Evolutionary conservation across 2,797 vertebrate genomes (phyloP).

Genomic region (Acanthiza pusilla): DNA sequence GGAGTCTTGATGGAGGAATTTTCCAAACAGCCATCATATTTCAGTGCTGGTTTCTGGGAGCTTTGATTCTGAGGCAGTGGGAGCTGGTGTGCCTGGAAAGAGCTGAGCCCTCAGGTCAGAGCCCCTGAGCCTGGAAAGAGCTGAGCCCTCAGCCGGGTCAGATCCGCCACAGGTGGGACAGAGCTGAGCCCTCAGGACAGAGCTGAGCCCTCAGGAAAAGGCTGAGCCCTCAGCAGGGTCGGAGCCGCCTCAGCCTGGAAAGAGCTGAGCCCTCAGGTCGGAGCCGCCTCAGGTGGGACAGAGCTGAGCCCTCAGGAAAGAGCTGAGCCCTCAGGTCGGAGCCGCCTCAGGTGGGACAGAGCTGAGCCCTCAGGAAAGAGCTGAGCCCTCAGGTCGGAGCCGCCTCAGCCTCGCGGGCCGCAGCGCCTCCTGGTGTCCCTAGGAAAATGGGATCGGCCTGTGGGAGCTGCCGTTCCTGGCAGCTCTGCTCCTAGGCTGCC

Average conservation of each 20-base stretch:
- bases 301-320: neutral
- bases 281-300: neutral
- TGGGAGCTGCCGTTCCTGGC: neutral
- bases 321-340: neutral
- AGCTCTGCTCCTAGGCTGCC: neutral
- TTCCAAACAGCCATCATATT: neutral
- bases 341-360: too few relatives aligned
- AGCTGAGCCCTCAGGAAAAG: too few relatives aligned
- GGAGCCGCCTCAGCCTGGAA: too few relatives aligned
- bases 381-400: neutral
- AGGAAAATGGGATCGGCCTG: neutral
- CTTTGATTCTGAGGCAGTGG: neutral
- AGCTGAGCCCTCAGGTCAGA: neutral
- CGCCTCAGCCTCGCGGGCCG: neutral
- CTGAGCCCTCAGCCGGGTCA: neutral
- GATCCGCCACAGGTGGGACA: too few relatives aligned
- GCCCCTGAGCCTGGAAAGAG: neutral
- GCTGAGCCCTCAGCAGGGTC: too few relatives aligned
- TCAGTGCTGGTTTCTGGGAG: neutral
- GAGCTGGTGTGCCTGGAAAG: neutral
- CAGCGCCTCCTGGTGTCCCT: neutral
- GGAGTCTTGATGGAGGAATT: fast-evolving
- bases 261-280: too few relatives aligned
- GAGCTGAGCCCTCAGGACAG: neutral
- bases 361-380: too few relatives aligned